Conservation (phyloP, 2,797 vertebrate species). For the Erpetoichthys calabaricus region DNA sequence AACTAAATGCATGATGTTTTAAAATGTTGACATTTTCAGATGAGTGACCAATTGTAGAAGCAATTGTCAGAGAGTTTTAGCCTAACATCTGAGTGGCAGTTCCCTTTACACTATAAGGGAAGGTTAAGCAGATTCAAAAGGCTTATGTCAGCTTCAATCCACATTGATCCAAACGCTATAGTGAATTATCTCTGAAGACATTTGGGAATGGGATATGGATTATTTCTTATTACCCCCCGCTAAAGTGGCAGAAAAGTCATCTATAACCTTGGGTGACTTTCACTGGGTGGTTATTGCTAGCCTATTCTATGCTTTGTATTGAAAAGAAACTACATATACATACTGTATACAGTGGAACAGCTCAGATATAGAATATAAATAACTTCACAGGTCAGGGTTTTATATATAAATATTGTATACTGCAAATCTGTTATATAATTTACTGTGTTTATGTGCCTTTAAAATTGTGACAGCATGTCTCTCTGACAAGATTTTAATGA, state of each 20-base stretch:
- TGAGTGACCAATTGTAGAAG: too few relatives aligned
- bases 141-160: slow-evolving; percentile 63
- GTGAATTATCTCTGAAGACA: slow-evolving; percentile 22
- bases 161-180: slow-evolving; percentile 36
- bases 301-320: slow-evolving; percentile 20
- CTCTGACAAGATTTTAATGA: too few relatives aligned
- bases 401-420: too few relatives aligned
- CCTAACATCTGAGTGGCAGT: slow-evolving; percentile 41
- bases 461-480: too few relatives aligned
- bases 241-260: slow-evolving; percentile 43
- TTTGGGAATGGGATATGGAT: slow-evolving; percentile 46
- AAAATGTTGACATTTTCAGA: too few relatives aligned
- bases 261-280: slow-evolving; percentile 39
- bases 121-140: slow-evolving; percentile 51
- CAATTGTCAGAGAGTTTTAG: too few relatives aligned
- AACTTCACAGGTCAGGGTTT: too few relatives aligned
- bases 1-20: too few relatives aligned
- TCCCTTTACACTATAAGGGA: slow-evolving; percentile 34
- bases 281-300: slow-evolving; percentile 37
- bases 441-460: too few relatives aligned
- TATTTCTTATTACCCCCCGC: slow-evolving; percentile 30
- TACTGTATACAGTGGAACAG: not conserved
- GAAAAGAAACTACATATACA: slow-evolving; percentile 10
- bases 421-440: too few relatives aligned
- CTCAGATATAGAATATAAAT: too few relatives aligned